Conservation (phyloP, 2,797 vertebrate genomes). For the Champsocephalus gunnari region DNA sequence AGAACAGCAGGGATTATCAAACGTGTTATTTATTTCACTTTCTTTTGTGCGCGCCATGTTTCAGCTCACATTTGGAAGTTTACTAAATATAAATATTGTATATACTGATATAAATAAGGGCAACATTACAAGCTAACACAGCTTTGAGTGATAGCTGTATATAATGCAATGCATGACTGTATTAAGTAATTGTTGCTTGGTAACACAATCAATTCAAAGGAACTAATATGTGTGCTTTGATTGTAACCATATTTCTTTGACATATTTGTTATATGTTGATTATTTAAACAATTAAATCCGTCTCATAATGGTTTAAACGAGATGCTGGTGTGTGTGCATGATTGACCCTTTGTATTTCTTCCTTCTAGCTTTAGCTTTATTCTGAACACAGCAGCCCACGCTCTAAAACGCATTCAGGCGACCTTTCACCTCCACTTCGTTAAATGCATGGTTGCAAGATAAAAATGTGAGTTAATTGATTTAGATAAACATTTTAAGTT, state of each 20-base stretch:
- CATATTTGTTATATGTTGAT: conserved; percentile 1
- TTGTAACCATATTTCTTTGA: not conserved
- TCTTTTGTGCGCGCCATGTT: not conserved
- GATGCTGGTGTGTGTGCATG: not conserved
- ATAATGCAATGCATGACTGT: not conserved
- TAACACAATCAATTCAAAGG: not conserved
- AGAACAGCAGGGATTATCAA: not conserved
- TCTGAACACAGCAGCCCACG: not conserved
- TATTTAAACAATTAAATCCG: not conserved
- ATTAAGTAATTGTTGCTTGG: no score
- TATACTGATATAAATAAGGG: not conserved
- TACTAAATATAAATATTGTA: conserved; percentile 2
- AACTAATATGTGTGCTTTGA: not conserved
- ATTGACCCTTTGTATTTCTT: not conserved
- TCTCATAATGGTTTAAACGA: not conserved
- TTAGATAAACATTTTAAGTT: no score
- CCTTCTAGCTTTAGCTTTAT: not conserved
- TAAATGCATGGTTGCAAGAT: no score
- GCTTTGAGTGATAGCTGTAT: not conserved
- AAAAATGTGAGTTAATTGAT: no score
- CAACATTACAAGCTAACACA: not conserved
- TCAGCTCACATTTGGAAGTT: not conserved
- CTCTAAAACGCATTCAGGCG: no score
- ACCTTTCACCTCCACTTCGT: no score
- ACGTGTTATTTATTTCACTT: conserved; percentile 35